A percentile compares a stretch with the other conserved stretches of the same genome.
phyloP scores from a whole-genome alignment of 2,113 vertebrate genomes.

The Scolopax mira region DNA sequence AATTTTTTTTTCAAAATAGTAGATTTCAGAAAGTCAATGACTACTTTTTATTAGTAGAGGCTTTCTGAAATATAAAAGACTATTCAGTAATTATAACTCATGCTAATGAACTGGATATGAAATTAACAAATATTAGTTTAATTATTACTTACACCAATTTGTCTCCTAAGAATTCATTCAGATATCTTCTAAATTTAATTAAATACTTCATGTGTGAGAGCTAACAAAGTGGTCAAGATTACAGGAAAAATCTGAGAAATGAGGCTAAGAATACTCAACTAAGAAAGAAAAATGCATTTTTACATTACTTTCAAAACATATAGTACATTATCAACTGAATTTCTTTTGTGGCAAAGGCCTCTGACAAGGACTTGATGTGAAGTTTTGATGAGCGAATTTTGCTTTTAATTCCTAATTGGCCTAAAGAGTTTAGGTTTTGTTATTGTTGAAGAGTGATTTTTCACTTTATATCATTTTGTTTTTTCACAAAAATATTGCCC shows the following conservation, averaged over 20 bases:
- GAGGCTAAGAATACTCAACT: neutral
- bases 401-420: neutral
- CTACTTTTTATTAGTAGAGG: neutral
- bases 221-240: neutral
- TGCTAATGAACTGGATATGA: neutral
- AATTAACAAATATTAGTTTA: constrained; percentile 31
- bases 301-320: neutral
- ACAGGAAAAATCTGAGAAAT: neutral
- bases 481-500: neutral
- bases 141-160: neutral
- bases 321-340: neutral
- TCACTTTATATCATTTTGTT: neutral
- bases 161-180: constrained; percentile 29
- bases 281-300: neutral
- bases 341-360: neutral
- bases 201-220: neutral
- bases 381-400: neutral
- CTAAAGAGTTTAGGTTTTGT: neutral
- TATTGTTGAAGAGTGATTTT: neutral
- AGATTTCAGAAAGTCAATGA: neutral
- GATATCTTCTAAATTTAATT: constrained; percentile 12
- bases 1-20: neutral
- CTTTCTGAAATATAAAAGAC: neutral
- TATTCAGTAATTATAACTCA: constrained; percentile 1
- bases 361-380: neutral